A percentile compares a stretch with the other conserved stretches of the same genome.
Evolutionary conservation across 2,113 vertebrate species (phyloP).

Genomic region (Polyodon spathula): DNA sequence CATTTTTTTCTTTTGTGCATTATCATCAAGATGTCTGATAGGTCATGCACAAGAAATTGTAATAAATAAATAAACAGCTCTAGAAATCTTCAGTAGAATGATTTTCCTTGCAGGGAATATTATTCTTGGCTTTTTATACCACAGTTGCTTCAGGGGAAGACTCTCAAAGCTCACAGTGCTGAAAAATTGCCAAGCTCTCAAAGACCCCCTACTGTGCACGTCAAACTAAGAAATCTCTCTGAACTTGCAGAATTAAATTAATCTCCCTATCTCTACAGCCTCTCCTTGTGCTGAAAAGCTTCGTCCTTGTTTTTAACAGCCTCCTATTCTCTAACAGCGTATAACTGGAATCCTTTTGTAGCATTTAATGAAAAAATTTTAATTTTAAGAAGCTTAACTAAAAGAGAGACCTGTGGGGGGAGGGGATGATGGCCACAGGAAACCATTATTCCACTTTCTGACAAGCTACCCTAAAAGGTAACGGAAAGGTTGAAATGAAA

Average conservation of each 20-base stretch:
- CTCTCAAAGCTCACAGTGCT: conserved; percentile 84
- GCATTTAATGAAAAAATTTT: conserved; percentile 61
- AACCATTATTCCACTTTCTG: too few relatives aligned
- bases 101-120: conserved; percentile 80
- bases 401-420: not conserved
- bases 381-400: conserved; percentile 47
- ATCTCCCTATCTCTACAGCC: conserved; percentile 76
- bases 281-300: conserved; percentile 74
- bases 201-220: conserved; percentile 81
- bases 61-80: conserved; percentile 86
- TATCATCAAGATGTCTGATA: conserved; percentile 63
- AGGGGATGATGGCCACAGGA: not conserved
- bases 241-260: conserved; percentile 93
- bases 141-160: conserved; percentile 81
- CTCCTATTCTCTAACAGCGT: conserved; percentile 64
- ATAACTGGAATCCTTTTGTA: conserved; percentile 68
- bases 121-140: conserved; percentile 92
- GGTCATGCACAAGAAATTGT: conserved; percentile 65
- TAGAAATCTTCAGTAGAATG: conserved; percentile 76
- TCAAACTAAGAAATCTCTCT: conserved; percentile 94
- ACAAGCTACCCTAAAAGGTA: too few relatives aligned
- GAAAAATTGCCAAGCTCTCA: conserved; percentile 77
- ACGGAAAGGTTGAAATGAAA: not conserved
- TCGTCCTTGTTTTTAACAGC: conserved; percentile 63
- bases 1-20: conserved; percentile 55